Evolutionary conservation across 2,888 invertebrate genomes (phyloP).

Genomic region (Hypolimnas misippus): DNA sequence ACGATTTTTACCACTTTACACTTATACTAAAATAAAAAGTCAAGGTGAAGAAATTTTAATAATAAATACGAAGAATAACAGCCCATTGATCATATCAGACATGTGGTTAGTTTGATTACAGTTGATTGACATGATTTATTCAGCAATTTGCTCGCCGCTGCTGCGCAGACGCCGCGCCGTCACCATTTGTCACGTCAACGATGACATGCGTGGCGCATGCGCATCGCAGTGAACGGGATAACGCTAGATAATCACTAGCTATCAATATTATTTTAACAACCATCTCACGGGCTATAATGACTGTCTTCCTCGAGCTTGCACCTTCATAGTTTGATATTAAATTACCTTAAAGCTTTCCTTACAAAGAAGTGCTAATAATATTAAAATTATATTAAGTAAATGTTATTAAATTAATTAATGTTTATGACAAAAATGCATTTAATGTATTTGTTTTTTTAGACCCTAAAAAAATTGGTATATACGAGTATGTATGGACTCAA

Average conservation of each 20-base stretch:
- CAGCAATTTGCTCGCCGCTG: conserved; percentile 20
- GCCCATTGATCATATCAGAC: conserved; percentile 6
- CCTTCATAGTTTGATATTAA: not conserved
- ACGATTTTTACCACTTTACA: too few relatives aligned
- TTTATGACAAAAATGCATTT: too few relatives aligned
- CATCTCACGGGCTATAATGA: conserved; percentile 8
- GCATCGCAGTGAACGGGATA: not conserved
- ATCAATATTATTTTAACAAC: conserved; percentile 10
- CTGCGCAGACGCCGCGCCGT: conserved; percentile 21
- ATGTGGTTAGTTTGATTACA: conserved; percentile 22
- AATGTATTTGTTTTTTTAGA: too few relatives aligned
- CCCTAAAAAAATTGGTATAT: too few relatives aligned
- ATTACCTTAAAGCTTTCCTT: not conserved
- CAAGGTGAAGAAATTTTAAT: not conserved
- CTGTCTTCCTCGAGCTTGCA: not conserved
- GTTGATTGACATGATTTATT: conserved; percentile 29
- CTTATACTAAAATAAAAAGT: not conserved
- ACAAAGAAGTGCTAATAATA: too few relatives aligned
- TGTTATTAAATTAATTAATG: too few relatives aligned
- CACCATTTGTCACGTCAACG: conserved; percentile 29
- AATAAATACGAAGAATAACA: conserved; percentile 8
- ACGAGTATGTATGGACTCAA: too few relatives aligned
- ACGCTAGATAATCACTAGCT: conserved; percentile 8
- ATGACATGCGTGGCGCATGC: conserved; percentile 17
- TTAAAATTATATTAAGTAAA: not conserved